Evolutionary conservation across 2,888 invertebrate genomes (phyloP), one percentile per base, ranked within the genome.

Genomic region (Hydraecia micacea): DNA sequence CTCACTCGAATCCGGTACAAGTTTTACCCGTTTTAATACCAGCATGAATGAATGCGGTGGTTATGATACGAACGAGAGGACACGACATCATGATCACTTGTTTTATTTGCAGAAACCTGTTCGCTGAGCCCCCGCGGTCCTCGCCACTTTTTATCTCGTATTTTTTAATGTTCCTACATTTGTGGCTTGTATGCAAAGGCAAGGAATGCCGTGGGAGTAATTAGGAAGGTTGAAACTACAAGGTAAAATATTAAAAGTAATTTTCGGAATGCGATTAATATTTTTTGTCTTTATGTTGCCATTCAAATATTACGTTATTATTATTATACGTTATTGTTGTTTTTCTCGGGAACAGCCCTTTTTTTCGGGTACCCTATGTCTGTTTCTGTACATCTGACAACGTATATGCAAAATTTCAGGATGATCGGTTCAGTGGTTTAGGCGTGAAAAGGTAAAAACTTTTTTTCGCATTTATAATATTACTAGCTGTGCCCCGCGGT

Each of bases 51-150:
- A 91, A 91, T 88, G 66, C 81, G 83, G 75, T 81, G 80, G 81
- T 86, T 83, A 80, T 80, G 88, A 84, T 74, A 66, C 71, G 74
- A 73, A 81, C 72, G 73, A 86, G 89, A 90, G 88, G 88, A 91
- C 90, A 90, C 86, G 89, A 91, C 90, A 91, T 88, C 88, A 88
- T 83, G 87, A 75, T 73, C 79, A 78, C 88, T 91, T 90, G 90
- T 92, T 93, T 94, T 94, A 91, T 94, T 94, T 92, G 91, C 90
- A 84, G 60, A 86, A 91, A 93, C 88, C 87, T 77, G 89, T 87
- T 88, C 58, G 55, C 67, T 58, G 62, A 80, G 62, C 68, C 84
- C 46, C 62, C 77, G 79, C 79, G 75, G 73, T 67, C 77, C 63
- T 69, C 76, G 75, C 77, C 63, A 74, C 84, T 85, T 87, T 83